Base-by-base conservation (phyloP, 2,113 vertebrate species). In the Chamaea fasciata region DNA sequence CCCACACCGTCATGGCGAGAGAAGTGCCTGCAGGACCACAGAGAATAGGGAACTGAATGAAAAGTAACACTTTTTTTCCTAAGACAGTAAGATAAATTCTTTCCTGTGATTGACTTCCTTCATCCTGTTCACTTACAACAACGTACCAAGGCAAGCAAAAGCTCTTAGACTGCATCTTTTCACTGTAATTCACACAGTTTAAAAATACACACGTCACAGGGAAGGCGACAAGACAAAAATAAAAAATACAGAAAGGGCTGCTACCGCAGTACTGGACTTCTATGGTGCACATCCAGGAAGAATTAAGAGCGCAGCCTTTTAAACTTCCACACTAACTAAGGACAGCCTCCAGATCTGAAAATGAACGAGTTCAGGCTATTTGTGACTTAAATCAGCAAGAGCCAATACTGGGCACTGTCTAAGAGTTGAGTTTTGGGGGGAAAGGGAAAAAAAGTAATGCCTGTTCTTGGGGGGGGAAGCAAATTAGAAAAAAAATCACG, bases 1-100 rank as follows among this genome's bases (percentile, higher is more conserved):
- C 41, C 44, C 6, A 10, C 30, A 2, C n/a, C 23, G 59, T 27
- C 4, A 0, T 0, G 6, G 27, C 60, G 79, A 28, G 19, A 44
- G 10, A 28, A 55, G 35, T 0, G 12, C 9, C 19, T 24, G 24
- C 0, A 0, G 4, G 39, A 50, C n/a, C 7, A 1, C 1, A 52
- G 39, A 47, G 37, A 65, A 53, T 10, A 1, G 1, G n/a, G n/a
- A n/a, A n/a, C n/a, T n/a, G n/a, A 35, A 71, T 5, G 19, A 79
- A 79, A 85, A 8, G 8, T 4, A 85, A 49, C 0, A 1, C 3
- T n/a, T 52, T 60, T 60, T 59, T 53, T 17, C 6, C 27, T 22
- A 31, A 37, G 11, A 64, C 28, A 74, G 9, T 4, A n/a, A 33
- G 2, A 44, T 4, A 33, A 85, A 80, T 22, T 15, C 11, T 39